phyloP scores from a whole-genome alignment of 2,888 invertebrate genomes.

The Drosophila mulleri region DNA sequence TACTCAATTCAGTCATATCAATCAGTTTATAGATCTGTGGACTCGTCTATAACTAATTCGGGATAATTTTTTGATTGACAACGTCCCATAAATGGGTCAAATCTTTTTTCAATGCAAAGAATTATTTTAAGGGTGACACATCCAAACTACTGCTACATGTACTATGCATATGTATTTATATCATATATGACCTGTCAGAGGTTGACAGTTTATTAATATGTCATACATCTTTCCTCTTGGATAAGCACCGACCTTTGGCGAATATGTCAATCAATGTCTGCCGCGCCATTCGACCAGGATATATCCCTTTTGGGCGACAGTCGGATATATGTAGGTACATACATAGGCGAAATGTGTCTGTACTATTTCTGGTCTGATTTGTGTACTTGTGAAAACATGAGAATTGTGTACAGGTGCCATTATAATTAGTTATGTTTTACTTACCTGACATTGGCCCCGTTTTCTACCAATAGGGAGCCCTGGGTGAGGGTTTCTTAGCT shows the following conservation, averaged over 20 bases:
- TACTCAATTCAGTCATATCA: too few species aligned
- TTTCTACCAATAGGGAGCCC: constrained; percentile 26
- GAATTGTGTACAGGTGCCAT: constrained; percentile 29
- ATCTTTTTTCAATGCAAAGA: too few species aligned
- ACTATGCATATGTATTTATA: not conserved
- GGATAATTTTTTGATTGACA: too few species aligned
- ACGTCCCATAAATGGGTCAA: too few species aligned
- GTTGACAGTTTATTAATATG: not conserved
- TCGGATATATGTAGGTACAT: too few species aligned
- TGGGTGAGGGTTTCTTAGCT: constrained; percentile 8
- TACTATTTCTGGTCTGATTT: constrained; percentile 2
- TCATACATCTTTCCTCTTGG: not conserved
- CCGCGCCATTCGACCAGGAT: not conserved
- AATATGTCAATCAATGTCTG: not conserved
- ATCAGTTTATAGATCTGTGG: too few species aligned
- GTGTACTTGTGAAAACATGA: constrained; percentile 2
- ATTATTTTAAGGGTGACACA: too few species aligned
- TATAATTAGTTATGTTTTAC: constrained; percentile 44
- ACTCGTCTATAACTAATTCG: too few species aligned
- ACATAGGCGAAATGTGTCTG: not conserved
- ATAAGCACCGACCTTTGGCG: not conserved
- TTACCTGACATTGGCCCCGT: constrained; percentile 69
- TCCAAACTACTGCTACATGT: not conserved
- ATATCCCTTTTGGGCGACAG: not conserved
- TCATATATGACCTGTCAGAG: not conserved